A percentile compares a stretch with the other conserved stretches of the same genome.
phyloP scores from a whole-genome alignment of 2,113 vertebrate species.

The Anseranas semipalmata region DNA sequence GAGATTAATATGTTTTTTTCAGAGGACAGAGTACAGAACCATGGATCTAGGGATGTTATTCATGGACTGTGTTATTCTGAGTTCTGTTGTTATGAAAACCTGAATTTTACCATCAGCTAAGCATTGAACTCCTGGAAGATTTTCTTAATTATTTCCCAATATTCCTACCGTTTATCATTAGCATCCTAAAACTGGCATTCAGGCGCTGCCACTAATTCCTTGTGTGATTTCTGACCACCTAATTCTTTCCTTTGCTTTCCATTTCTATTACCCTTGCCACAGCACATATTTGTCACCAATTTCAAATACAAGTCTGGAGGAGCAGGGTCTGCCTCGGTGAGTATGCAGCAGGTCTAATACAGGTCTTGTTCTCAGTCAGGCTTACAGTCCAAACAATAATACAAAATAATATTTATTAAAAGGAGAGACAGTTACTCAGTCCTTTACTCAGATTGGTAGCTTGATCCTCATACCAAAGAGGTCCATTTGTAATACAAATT shows the following conservation, averaged over 20 bases:
- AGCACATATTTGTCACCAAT: not conserved
- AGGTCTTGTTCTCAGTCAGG: not conserved
- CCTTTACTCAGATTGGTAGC: not conserved
- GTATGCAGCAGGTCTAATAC: not conserved
- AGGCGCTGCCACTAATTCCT: not conserved
- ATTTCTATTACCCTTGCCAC: not conserved
- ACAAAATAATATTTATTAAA: not conserved
- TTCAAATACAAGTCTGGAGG: not conserved
- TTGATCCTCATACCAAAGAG: not conserved
- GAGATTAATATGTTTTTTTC: not conserved
- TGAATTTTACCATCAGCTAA: not conserved
- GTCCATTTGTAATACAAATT: not conserved
- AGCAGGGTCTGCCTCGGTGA: not conserved
- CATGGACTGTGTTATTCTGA: not conserved
- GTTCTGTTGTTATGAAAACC: not conserved
- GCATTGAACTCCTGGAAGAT: not conserved
- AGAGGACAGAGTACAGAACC: not conserved
- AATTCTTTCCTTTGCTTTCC: not conserved
- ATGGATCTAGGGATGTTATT: not conserved
- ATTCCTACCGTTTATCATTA: not conserved
- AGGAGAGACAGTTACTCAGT: not conserved
- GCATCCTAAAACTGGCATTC: not conserved
- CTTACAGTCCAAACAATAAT: not conserved
- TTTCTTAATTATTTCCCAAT: not conserved
- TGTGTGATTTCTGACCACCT: not conserved